Base-by-base conservation (phyloP, 2,113 vertebrate genomes). In the Phyllopteryx taeniolatus region DNA sequence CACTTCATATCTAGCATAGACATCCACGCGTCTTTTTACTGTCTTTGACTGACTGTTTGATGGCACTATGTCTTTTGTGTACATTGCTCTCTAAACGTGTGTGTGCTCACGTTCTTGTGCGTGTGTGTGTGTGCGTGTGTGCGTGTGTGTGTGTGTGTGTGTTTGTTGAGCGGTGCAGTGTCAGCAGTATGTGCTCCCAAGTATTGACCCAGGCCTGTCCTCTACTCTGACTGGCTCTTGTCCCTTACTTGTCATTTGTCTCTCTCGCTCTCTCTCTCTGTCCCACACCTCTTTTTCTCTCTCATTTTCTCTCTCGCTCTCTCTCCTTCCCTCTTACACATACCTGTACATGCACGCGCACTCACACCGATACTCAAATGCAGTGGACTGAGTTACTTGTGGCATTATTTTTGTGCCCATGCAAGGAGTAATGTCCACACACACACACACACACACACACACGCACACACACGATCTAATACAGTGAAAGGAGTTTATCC, bases 161-260 rank as follows among this genome's bases (percentile, higher is more conserved):
- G 70, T 84, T 75, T 83, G 82, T 80, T 77, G 75, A 80, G 71
- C 43, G 31, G 71, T 90, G 90, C 88, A 73, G 78, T 80, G 89
- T 91, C 90, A 91, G 90, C 90, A 88, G 77, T 77, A 85, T 85
- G 81, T 82, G 81, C 79, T 47, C 77, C 79, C 75, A 77, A 88
- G 82, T 86, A 89, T 92, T 90, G 87, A 90, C 90, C 88, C 88
- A 85, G 77, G 79, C 70, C 86, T 86, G 87, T 90, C 86, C 84
- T 91, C 86, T 87, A 83, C 83, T 89, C 82, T 88, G 88, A 87
- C 87, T 89, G 85, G 82, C 85, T 86, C 80, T 87, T 89, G 89
- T 91, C 86, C 85, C 83, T 88, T 83, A 83, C 84, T 81, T 90
- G 84, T 89, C 86, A 86, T 83, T 75, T 76, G 74, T 83, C 74